Percentiles rank a stretch among this genome's conserved stretches.
Conservation (phyloP, 2,888 invertebrate genomes). For the Pyrocoelia pectoralis region DNA sequence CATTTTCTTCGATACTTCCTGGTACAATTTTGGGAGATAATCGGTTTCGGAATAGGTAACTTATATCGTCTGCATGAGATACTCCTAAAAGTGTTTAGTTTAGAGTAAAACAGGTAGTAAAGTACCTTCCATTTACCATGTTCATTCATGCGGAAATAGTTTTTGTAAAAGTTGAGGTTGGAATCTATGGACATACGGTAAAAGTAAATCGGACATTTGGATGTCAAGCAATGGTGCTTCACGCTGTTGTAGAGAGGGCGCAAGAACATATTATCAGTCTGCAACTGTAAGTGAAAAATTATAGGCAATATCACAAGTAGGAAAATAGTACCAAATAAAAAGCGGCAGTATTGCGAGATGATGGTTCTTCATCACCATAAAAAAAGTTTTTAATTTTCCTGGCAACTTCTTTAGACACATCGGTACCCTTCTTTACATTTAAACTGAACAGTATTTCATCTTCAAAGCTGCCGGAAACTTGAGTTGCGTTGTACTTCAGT, state of each 20-base stretch:
- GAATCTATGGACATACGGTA: constrained; percentile 48
- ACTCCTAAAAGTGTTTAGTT: constrained; percentile 41
- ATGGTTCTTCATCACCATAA: constrained; percentile 32
- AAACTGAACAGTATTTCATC: not conserved
- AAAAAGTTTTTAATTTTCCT: constrained; percentile 41
- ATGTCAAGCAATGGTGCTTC: constrained; percentile 42
- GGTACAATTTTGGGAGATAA: constrained; percentile 36
- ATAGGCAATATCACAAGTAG: not conserved
- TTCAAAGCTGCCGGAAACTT: not conserved
- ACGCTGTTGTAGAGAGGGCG: constrained; percentile 42
- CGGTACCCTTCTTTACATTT: constrained; percentile 16
- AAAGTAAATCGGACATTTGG: constrained; percentile 47
- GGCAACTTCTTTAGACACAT: constrained; percentile 32
- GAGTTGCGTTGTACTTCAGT: not conserved
- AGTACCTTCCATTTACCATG: constrained; percentile 39
- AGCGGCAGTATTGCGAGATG: constrained; percentile 20
- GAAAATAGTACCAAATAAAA: constrained; percentile 14
- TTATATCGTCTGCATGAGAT: constrained; percentile 48
- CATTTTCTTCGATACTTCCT: constrained; percentile 40
- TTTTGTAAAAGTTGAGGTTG: constrained; percentile 40
- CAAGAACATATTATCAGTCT: constrained; percentile 50
- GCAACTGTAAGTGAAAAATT: constrained; percentile 46
- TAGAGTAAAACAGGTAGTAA: no score
- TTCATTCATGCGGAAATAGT: constrained; percentile 35
- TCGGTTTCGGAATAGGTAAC: constrained; percentile 46